Evolutionary conservation across 2,888 invertebrate genomes (phyloP).

Genomic region (Eupithecia vulgata): DNA sequence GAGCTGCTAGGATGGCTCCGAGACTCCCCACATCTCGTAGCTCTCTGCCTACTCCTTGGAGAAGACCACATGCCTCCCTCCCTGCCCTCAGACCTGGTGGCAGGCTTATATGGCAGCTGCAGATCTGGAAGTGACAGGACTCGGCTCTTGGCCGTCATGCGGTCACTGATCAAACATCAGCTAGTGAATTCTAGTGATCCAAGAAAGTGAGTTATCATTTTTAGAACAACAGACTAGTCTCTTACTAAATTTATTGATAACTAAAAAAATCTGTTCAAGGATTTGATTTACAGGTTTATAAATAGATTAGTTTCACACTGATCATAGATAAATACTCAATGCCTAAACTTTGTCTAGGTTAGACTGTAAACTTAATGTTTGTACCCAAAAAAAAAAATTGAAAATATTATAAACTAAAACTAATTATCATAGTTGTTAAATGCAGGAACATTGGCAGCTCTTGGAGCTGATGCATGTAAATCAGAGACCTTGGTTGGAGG

Average conservation of each 20-base stretch:
- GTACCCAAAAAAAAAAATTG: not conserved
- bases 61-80: slow-evolving; percentile 73
- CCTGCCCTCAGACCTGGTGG: slow-evolving; percentile 67
- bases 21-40: slow-evolving; percentile 75
- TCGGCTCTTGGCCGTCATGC: slow-evolving; percentile 67
- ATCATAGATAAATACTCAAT: not conserved
- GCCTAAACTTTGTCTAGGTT: not conserved
- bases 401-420: not conserved
- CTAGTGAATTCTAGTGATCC: slow-evolving; percentile 73
- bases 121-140: slow-evolving; percentile 66
- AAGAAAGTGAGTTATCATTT: slow-evolving; percentile 66
- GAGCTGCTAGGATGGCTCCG: slow-evolving; percentile 79
- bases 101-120: slow-evolving; percentile 77
- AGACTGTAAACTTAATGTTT: no score
- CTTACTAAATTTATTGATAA: not conserved
- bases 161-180: slow-evolving; percentile 75
- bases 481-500: not conserved
- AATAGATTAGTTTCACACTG: not conserved
- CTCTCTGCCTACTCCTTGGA: slow-evolving; percentile 74
- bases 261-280: not conserved
- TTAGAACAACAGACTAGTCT: not conserved
- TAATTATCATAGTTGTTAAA: not conserved
- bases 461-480: not conserved
- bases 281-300: not conserved
- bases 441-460: not conserved